A percentile compares a stretch with the other conserved stretches of the same genome.
Evolutionary conservation across 2,888 invertebrate genomes (phyloP).

Genomic region (Cecidostiba fungosa): DNA sequence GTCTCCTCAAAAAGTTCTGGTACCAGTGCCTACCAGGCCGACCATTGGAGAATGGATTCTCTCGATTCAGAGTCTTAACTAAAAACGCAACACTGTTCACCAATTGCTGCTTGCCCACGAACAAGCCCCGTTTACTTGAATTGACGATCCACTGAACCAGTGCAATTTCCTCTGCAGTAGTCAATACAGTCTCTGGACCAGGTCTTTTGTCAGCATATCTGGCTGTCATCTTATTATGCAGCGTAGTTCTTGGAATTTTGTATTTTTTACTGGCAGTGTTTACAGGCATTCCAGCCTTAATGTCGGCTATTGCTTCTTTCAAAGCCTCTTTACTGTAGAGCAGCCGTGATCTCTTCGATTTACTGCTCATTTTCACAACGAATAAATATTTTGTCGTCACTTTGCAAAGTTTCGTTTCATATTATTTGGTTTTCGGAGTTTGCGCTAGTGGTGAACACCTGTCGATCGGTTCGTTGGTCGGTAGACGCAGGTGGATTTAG

Average conservation of each 20-base stretch:
- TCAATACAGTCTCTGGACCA: conserved; percentile 59
- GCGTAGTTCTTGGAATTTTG: conserved; percentile 61
- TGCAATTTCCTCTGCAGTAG: conserved; percentile 54
- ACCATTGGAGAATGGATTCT: conserved; percentile 57
- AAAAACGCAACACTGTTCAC: conserved; percentile 65
- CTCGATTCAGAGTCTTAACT: conserved; percentile 59
- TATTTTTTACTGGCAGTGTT: conserved; percentile 55
- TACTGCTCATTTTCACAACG: conserved; percentile 20
- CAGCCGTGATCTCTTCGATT: conserved; percentile 20
- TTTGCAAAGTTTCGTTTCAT: neutral
- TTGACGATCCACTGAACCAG: conserved; percentile 64
- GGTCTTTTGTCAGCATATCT: conserved; percentile 57
- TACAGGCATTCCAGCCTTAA: conserved; percentile 57
- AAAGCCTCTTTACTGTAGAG: conserved; percentile 41
- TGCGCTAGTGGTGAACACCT: too few species aligned
- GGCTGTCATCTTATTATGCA: conserved; percentile 58
- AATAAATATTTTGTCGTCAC: neutral
- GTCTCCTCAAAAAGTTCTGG: conserved; percentile 16
- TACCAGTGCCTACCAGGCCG: conserved; percentile 47
- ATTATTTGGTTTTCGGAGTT: too few species aligned
- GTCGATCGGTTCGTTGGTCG: too few species aligned
- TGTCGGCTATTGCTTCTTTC: conserved; percentile 44
- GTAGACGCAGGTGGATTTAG: neutral
- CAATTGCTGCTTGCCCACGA: conserved; percentile 64
- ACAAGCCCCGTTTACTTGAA: conserved; percentile 65